Conservation (phyloP, 1,140 invertebrate genomes). For the Neoseiulus cucumeris region DNA sequence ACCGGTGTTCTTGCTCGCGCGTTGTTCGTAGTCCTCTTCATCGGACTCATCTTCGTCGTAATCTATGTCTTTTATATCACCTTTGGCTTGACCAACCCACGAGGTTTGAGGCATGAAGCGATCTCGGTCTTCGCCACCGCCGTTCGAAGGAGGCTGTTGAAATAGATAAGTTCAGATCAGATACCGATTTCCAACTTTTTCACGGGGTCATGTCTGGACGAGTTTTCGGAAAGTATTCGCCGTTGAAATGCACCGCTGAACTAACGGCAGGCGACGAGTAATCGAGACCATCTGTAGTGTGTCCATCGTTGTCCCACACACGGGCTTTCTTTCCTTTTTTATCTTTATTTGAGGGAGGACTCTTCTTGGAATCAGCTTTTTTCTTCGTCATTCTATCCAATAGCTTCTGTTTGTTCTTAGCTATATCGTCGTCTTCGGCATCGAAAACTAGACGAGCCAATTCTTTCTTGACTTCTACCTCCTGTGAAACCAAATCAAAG, state of each 20-base stretch:
- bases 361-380: slow-evolving; percentile 34
- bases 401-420: slow-evolving; percentile 24
- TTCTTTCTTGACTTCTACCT: slow-evolving; percentile 15
- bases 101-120: slow-evolving; percentile 15
- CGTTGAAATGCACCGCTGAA: no score
- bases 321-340: slow-evolving; percentile 27
- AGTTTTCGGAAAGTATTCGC: no score
- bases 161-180: no score
- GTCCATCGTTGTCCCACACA: slow-evolving; percentile 69
- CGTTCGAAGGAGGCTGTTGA: neutral
- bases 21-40: slow-evolving; percentile 20
- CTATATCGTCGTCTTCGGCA: slow-evolving; percentile 24
- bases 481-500: no score
- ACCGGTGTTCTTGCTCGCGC: slow-evolving; percentile 14
- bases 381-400: slow-evolving; percentile 22
- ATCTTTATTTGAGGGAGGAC: slow-evolving; percentile 42
- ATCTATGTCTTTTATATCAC: slow-evolving; percentile 29
- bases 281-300: slow-evolving; percentile 50
- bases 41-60: slow-evolving; percentile 24
- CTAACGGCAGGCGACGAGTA: slow-evolving; percentile 36
- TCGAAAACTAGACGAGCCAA: neutral
- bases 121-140: neutral
- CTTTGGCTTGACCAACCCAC: slow-evolving; percentile 27
- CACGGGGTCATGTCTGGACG: no score
- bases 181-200: neutral